Evolutionary conservation across 2,113 vertebrate genomes (phyloP), one percentile per base, ranked within the genome.

Genomic region (Panthera tigris): DNA sequence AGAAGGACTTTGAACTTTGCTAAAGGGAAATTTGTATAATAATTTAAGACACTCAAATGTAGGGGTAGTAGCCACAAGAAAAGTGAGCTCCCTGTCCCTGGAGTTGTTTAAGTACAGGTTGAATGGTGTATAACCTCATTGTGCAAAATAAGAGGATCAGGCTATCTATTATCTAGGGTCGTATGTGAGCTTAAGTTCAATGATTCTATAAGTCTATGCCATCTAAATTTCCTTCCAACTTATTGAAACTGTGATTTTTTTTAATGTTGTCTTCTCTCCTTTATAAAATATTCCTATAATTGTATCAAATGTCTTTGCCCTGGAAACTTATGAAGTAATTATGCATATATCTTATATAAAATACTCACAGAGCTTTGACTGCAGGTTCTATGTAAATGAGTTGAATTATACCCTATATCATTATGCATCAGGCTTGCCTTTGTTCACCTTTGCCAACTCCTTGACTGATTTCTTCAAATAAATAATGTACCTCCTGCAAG

Each of bases 381-480:
- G 12, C 25, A 74, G 29, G 12, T 68, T 14, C 23, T 52, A 36
- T 52, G n/a, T 52, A 87, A 83, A 80, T 41, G n/a, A 83, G 19
- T 8, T 65, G 11, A 84, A 81, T 78, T 74, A 15, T 73, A 45
- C 13, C 25, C 6, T 66, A 5, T 71, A 39, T 71, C 29, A 1
- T 73, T 76, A 74, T 45, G 9, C 48, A 39, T 39, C n/a, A 52
- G 11, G 4, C 8, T 93, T 52, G 69, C 11, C 48, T 91, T 78
- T 71, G 23, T 50, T 80, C 55, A 93, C 21, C 15, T 84, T 76
- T 66, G 7, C 31, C 80, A 87, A 81, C 11, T 96, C 36, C 50
- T 87, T 55, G 31, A 31, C 19, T 21, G 78, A 65, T 73, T 73
- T 90, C 71, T 81, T 68, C 57, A 94, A 91, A 96, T 94, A 93